phyloP scores from a whole-genome alignment of 1,140 invertebrate genomes.

The Pseudomyrmex pallidus region DNA sequence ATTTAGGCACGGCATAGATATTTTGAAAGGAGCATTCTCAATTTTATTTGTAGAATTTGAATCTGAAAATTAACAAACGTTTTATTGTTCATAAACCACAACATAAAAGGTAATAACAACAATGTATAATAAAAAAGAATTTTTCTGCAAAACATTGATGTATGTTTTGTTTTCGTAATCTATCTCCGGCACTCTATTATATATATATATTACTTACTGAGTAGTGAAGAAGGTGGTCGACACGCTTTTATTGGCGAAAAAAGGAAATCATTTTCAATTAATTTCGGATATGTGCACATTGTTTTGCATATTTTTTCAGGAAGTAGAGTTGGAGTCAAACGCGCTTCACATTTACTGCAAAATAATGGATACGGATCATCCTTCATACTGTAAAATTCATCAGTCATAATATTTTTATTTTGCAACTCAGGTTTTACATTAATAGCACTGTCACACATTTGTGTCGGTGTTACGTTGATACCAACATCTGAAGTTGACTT shows the following conservation, averaged over 20 bases:
- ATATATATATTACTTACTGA: slow-evolving; percentile 27
- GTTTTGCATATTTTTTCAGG: slow-evolving; percentile 71
- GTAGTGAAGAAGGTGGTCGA: neutral
- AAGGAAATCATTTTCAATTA: slow-evolving; percentile 47
- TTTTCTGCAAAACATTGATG: neutral
- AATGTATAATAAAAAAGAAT: slow-evolving; percentile 15
- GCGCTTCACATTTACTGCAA: slow-evolving; percentile 72
- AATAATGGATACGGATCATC: slow-evolving; percentile 72
- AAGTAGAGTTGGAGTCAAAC: slow-evolving; percentile 52
- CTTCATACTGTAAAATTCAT: slow-evolving; percentile 66
- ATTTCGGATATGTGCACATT: slow-evolving; percentile 60
- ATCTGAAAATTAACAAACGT: slow-evolving; percentile 4
- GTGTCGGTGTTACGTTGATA: slow-evolving; percentile 54
- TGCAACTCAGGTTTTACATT: slow-evolving; percentile 27
- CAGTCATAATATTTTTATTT: slow-evolving; percentile 70
- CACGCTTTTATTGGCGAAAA: neutral
- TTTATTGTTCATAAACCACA: too few relatives aligned
- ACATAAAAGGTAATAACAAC: neutral
- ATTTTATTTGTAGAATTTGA: slow-evolving; percentile 4
- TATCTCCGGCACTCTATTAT: neutral
- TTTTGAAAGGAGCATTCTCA: neutral
- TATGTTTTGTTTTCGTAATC: neutral
- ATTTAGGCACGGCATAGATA: neutral
- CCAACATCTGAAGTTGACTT: slow-evolving; percentile 53
- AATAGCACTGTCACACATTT: neutral